phyloP scores from a whole-genome alignment of 2,797 vertebrate species.

The Tympanoctomys barrerae region DNA sequence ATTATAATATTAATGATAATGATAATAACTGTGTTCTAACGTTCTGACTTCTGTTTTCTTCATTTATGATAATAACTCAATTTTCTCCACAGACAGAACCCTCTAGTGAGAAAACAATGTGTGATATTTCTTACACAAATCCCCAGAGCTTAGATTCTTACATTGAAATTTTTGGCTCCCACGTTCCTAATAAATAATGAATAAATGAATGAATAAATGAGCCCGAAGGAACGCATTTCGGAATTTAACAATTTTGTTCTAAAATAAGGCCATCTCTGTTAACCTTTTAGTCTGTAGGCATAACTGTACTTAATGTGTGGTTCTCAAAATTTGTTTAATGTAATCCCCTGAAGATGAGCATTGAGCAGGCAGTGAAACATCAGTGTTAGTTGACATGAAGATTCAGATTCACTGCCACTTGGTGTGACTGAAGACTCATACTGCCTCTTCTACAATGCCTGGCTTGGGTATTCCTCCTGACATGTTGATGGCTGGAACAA shows the following conservation, averaged over 20 bases:
- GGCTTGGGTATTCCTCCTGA: no score
- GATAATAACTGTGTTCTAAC: background rate
- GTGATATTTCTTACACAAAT: background rate
- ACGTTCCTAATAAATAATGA: background rate
- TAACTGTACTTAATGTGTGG: background rate
- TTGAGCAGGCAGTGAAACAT: background rate
- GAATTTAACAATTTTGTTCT: background rate
- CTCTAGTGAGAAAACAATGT: background rate
- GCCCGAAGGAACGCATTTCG: background rate
- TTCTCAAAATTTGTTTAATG: background rate
- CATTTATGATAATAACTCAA: background rate
- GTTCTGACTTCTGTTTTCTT: background rate
- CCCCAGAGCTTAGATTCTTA: background rate
- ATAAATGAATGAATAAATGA: background rate
- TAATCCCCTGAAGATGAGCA: background rate
- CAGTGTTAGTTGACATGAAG: background rate
- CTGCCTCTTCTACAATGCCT: background rate
- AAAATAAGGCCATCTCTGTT: background rate
- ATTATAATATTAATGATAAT: background rate
- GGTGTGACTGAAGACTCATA: background rate
- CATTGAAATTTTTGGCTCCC: background rate
- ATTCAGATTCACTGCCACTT: background rate
- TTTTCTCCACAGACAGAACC: background rate
- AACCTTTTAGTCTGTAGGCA: background rate
- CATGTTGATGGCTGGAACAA: background rate